phyloP scores from a whole-genome alignment of 2,888 invertebrate genomes.

The Drosophila diplacantha region DNA sequence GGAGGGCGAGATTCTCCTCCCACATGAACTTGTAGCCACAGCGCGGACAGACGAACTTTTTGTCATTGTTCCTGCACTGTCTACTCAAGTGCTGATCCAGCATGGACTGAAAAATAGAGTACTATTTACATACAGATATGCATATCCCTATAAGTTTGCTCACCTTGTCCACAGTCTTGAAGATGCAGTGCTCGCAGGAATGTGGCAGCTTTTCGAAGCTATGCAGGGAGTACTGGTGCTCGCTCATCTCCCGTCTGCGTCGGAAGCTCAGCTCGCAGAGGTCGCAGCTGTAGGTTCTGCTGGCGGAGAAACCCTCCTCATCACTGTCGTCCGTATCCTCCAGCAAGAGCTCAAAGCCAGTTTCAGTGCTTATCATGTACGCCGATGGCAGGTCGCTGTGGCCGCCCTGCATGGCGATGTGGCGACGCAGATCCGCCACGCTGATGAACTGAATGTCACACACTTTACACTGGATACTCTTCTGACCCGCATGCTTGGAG shows the following conservation, averaged over 20 bases:
- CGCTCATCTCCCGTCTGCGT: conserved; percentile 71
- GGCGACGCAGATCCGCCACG: conserved; percentile 59
- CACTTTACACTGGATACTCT: conserved; percentile 68
- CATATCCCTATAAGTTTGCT: background rate
- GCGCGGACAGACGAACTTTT: conserved; percentile 68
- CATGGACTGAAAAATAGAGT: conserved; percentile 51
- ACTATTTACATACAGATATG: background rate
- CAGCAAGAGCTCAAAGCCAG: conserved; percentile 75
- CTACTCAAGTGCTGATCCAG: conserved; percentile 79
- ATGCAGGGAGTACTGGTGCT: conserved; percentile 74
- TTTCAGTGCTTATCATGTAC: conserved; percentile 75
- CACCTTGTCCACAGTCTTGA: conserved; percentile 79
- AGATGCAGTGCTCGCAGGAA: conserved; percentile 80
- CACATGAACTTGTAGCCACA: conserved; percentile 76
- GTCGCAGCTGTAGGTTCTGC: conserved; percentile 64
- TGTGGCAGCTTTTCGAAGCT: conserved; percentile 79
- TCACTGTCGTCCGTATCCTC: conserved; percentile 76
- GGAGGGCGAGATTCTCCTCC: conserved; percentile 72
- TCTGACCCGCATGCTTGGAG: conserved; percentile 67
- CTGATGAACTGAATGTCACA: conserved; percentile 65
- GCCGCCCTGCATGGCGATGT: conserved; percentile 50
- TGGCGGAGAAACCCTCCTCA: conserved; percentile 26
- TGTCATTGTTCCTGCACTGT: conserved; percentile 74
- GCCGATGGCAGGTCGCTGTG: conserved; percentile 42
- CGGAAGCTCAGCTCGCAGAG: conserved; percentile 69